Conservation (phyloP, 2,888 invertebrate genomes). For the Horisme vitalbata region DNA sequence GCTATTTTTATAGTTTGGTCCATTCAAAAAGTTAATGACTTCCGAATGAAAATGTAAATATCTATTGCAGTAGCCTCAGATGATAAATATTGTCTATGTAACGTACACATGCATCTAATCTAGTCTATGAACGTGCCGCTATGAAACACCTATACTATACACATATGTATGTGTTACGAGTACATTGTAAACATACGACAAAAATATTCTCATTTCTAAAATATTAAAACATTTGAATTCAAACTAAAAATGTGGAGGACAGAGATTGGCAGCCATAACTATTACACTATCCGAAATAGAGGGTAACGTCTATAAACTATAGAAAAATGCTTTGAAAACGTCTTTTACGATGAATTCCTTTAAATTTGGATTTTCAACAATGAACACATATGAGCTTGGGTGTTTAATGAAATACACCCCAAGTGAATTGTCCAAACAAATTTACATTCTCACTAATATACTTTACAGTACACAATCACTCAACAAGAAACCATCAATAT, state of each 20-base stretch:
- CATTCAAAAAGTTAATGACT: slow-evolving; percentile 16
- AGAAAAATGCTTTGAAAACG: slow-evolving; percentile 16
- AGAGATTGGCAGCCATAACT: slow-evolving; percentile 19
- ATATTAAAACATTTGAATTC: slow-evolving; percentile 5
- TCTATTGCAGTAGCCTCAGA: slow-evolving; percentile 19
- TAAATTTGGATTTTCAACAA: too few species aligned
- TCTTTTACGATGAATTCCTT: slow-evolving; percentile 6
- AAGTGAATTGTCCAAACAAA: too few species aligned
- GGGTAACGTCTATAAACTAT: slow-evolving; percentile 3
- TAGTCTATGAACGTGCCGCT: slow-evolving; percentile 24
- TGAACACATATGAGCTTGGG: too few species aligned
- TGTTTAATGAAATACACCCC: not conserved
- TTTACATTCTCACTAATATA: too few species aligned
- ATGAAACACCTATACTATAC: slow-evolving; percentile 23
- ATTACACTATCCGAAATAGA: not conserved
- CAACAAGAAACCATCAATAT: too few species aligned
- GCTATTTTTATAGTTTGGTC: slow-evolving; percentile 13
- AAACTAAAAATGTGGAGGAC: slow-evolving; percentile 27
- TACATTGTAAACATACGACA: slow-evolving; percentile 16
- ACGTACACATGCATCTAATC: slow-evolving; percentile 15
- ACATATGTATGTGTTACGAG: slow-evolving; percentile 14
- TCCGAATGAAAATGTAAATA: slow-evolving; percentile 7
- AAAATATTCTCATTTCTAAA: slow-evolving; percentile 14
- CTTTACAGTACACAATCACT: too few species aligned
- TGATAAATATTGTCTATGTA: slow-evolving; percentile 13